Conservation (phyloP, 2,797 vertebrate species). For the Scarus forsteni region DNA sequence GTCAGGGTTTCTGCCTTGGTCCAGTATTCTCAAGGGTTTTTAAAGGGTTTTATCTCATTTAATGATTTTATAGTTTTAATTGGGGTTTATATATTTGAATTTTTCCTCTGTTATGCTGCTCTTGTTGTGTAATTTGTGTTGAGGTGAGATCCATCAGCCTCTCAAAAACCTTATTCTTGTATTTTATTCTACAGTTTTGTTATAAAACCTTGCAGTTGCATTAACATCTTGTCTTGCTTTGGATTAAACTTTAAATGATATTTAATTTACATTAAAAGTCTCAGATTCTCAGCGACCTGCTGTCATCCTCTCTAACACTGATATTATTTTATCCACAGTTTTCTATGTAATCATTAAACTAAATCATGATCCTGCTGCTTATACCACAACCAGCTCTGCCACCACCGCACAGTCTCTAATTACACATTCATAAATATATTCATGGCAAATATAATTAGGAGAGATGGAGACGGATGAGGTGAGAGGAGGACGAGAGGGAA, state of each 20-base stretch:
- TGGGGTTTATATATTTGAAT: no score
- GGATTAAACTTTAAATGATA: background rate
- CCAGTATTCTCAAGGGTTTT: no score
- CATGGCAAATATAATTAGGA: constrained; percentile 65
- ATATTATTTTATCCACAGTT: constrained; percentile 27
- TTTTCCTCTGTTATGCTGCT: no score
- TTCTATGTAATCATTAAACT: constrained; percentile 39
- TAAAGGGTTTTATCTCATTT: no score
- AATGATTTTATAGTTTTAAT: no score
- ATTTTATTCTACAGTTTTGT: no score
- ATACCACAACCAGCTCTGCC: constrained; percentile 15
- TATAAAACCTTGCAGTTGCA: no score
- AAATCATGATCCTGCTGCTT: constrained; percentile 50
- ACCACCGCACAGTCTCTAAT: constrained; percentile 18
- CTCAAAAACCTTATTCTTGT: no score
- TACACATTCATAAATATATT: constrained; percentile 55
- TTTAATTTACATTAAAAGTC: constrained; percentile 5
- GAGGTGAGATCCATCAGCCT: no score
- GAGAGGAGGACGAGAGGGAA: constrained; percentile 9
- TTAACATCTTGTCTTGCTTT: background rate
- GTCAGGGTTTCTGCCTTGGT: no score
- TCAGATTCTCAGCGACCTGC: constrained; percentile 10
- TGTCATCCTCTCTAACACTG: constrained; percentile 26
- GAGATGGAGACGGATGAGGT: constrained; percentile 28
- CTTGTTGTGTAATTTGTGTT: no score